Conservation (phyloP, 1,140 invertebrate species). For the Ceratitis capitata region DNA sequence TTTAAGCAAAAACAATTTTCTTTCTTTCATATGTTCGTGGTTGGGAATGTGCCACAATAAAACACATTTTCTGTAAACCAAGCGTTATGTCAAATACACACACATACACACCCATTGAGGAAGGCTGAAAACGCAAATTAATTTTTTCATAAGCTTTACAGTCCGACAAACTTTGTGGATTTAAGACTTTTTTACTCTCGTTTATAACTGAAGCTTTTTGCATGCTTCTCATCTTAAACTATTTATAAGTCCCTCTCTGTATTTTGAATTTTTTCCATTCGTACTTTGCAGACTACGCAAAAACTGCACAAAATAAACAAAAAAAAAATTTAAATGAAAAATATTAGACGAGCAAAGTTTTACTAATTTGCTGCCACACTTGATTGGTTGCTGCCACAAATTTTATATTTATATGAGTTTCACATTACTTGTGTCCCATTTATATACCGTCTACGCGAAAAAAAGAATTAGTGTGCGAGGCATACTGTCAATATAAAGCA, state of each 20-base stretch:
- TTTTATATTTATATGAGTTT: not conserved
- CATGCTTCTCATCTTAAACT: not conserved
- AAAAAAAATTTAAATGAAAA: not conserved
- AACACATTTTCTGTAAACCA: too few species aligned
- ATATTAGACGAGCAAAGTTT: not conserved
- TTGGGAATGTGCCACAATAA: not conserved
- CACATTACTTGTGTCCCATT: not conserved
- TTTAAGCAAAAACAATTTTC: not conserved
- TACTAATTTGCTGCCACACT: constrained; percentile 35
- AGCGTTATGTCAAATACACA: not conserved
- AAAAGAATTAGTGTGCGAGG: too few species aligned
- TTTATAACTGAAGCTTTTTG: too few species aligned
- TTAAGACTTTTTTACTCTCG: too few species aligned
- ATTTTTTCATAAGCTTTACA: too few species aligned
- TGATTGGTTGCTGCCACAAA: constrained; percentile 21
- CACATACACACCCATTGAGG: not conserved
- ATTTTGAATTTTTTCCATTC: not conserved
- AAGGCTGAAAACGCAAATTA: too few species aligned
- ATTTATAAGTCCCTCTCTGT: not conserved
- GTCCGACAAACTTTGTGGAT: not conserved
- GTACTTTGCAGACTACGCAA: not conserved
- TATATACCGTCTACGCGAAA: too few species aligned
- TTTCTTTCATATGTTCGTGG: too few species aligned
- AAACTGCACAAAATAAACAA: not conserved
- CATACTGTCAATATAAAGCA: too few species aligned